These are phyloP conservation scores for Macropis europaea DNA, from an alignment of 2,888 invertebrate genomes.

Conservation along the genomic window DNA sequence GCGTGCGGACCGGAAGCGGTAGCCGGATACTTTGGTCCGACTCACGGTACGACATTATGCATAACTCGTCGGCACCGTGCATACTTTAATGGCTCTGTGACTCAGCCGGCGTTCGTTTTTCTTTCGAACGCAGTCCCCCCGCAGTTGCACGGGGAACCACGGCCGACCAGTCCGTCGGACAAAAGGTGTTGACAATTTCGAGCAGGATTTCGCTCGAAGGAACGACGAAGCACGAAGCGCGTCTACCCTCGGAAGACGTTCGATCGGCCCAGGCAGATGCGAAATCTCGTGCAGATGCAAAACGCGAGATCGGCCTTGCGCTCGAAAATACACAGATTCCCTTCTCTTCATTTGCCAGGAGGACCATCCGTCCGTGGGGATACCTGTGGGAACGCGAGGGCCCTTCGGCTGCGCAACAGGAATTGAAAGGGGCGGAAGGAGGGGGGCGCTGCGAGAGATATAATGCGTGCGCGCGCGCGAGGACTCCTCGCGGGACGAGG, in stretches of 20 bases:
- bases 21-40: slow-evolving; percentile 68
- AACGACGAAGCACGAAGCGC: too few relatives aligned
- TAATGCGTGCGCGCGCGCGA: too few relatives aligned
- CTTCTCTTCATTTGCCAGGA: background rate
- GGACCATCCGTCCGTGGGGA: background rate
- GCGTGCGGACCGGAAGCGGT: slow-evolving; percentile 72
- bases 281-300: slow-evolving; percentile 14
- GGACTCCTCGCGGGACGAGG: slow-evolving; percentile 26
- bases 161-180: too few relatives aligned
- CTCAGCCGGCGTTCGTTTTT: slow-evolving; percentile 17
- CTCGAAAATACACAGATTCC: background rate
- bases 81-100: slow-evolving; percentile 42
- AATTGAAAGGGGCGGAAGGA: slow-evolving; percentile 2
- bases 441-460: slow-evolving; percentile 28
- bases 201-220: too few relatives aligned
- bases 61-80: slow-evolving; percentile 47
- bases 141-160: too few relatives aligned
- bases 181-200: too few relatives aligned
- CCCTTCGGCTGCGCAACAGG: slow-evolving; percentile 19
- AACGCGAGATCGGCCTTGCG: background rate
- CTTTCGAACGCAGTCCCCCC: background rate
- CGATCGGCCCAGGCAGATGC: too few relatives aligned
- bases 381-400: slow-evolving; percentile 63
- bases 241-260: too few relatives aligned
- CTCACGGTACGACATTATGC: slow-evolving; percentile 30